Base-by-base conservation (phyloP, 2,888 invertebrate species). In the Punctoribates punctum region DNA sequence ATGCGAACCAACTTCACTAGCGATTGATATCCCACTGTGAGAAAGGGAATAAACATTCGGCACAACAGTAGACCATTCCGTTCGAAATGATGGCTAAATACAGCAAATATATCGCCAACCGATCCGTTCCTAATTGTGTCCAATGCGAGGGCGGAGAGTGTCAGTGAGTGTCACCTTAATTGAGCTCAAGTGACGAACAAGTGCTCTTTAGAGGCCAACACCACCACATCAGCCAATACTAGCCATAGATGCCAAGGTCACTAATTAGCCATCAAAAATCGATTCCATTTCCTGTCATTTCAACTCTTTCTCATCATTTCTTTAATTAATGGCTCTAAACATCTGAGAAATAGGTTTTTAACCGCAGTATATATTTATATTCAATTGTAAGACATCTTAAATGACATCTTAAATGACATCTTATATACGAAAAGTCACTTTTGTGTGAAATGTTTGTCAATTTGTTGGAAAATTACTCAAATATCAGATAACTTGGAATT, bases 131-230 rank as follows among this genome's bases (percentile, higher is more conserved):
- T 60, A 60, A 60, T 60, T 60, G 60, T 60, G 60, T 60, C 25
- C 60, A 60, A 60, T 60, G 60, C 60, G 60, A 60, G 60, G 60
- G 60, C 60, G 60, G 60, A 23, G 20, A 23, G 23, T 42, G 8
- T 42, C 13, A 13, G n/a, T n/a, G 8, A 42, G 3, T 13, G 60
- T 60, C 60, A 60, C 60, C 60, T 60, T 60, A 60, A 60, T 60
- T 60, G 60, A 60, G 60, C 60, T 60, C 23, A 60, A 60, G 60
- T 60, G 60, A 60, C 60, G 60, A 60, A 60, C 60, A 60, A 60
- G 60, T 60, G 60, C 48, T 48, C 48, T 48, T n/a, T n/a, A n/a
- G n/a, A 48, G 8, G 42, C 11, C 8, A 9, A 9, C 42, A 17
- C 48, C 9, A 48, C 13, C 9, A 48, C 3, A 17, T 11, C 17